Conservation (phyloP, 2,113 vertebrate genomes). For the Mesembrinibis cayennensis region DNA sequence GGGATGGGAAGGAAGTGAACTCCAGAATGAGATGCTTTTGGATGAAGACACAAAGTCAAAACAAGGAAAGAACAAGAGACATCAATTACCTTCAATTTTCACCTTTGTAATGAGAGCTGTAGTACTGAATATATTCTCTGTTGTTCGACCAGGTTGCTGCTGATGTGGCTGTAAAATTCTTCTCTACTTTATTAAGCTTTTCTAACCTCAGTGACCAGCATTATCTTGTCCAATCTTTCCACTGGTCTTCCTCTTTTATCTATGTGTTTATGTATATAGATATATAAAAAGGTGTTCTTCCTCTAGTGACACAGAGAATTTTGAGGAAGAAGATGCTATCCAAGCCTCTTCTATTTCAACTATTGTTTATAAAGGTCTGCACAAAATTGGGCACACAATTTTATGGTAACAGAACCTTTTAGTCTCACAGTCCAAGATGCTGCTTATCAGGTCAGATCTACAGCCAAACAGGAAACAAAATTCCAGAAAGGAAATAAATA, state of each 20-base stretch:
- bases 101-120: background rate
- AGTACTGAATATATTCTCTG: background rate
- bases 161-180: background rate
- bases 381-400: background rate
- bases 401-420: background rate
- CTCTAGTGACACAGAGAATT: background rate
- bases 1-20: background rate
- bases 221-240: background rate
- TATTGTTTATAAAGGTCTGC: background rate
- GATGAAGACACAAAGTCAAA: background rate
- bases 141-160: background rate
- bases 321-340: background rate
- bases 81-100: background rate
- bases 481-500: background rate
- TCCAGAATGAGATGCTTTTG: background rate
- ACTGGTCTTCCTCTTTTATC: background rate
- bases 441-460: background rate
- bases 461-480: background rate
- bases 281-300: background rate
- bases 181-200: background rate
- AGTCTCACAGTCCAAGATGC: background rate
- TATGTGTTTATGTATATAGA: background rate
- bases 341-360: background rate
- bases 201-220: background rate
- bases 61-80: background rate